These are phyloP conservation scores for Gymnoscopelus braueri DNA, from an alignment of 2,797 vertebrate genomes.

Conservation along the genomic window DNA sequence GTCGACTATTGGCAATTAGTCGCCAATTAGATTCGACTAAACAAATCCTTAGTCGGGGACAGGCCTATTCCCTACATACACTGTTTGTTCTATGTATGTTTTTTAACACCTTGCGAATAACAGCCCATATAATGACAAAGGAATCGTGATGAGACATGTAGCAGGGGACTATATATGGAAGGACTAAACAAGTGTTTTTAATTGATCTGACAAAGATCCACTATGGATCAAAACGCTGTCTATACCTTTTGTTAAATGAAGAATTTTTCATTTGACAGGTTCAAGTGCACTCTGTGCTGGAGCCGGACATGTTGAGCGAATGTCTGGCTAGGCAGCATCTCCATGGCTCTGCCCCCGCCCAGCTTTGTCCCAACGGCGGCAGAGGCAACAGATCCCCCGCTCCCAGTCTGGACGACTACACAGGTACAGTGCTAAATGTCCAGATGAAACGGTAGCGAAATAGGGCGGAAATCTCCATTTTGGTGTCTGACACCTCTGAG, in stretches of 20 bases:
- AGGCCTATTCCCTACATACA: no score
- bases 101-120: no score
- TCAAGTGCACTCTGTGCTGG: constrained; percentile 53
- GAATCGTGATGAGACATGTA: no score
- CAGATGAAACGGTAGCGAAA: constrained; percentile 42
- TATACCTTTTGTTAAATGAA: not conserved
- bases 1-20: no score
- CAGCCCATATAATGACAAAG: no score
- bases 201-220: not conserved
- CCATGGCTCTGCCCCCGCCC: constrained; percentile 53
- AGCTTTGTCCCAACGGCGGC: constrained; percentile 7
- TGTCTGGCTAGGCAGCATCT: constrained; percentile 75
- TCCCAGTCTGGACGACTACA: constrained; percentile 58
- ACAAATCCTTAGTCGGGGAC: no score
- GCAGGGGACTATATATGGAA: no score
- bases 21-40: no score
- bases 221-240: not conserved
- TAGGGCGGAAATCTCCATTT: constrained; percentile 17
- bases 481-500: constrained; percentile 29
- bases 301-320: constrained; percentile 67
- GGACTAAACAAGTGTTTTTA: not conserved
- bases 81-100: no score
- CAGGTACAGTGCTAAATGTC: constrained; percentile 55
- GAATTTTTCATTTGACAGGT: constrained; percentile 52
- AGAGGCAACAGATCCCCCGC: constrained; percentile 56